phyloP scores from a whole-genome alignment of 2,797 vertebrate genomes.

The Melanitta fusca region DNA sequence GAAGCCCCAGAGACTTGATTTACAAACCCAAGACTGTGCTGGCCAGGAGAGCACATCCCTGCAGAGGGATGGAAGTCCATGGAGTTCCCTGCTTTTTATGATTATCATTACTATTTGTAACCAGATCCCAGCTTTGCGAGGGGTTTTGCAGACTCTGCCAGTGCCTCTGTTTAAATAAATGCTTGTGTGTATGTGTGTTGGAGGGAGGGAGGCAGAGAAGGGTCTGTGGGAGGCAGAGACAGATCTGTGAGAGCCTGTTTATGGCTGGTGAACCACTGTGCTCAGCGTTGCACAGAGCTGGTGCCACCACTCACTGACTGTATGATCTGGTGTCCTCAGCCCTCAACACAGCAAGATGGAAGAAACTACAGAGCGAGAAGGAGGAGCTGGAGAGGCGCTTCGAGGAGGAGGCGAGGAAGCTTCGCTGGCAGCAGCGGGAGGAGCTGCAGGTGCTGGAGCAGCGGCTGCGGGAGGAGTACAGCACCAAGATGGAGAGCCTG shows the following conservation, averaged over 20 bases:
- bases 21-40: not conserved
- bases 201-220: not conserved
- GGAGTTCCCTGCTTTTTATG: not conserved
- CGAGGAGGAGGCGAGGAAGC: conserved; percentile 84
- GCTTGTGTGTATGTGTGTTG: too few relatives aligned
- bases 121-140: not conserved
- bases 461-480: conserved; percentile 83
- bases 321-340: conserved; percentile 74
- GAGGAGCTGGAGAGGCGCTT: conserved; percentile 88
- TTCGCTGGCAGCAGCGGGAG: conserved; percentile 85
- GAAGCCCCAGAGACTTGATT: not conserved
- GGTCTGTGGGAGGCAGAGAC: rapidly evolving
- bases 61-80: not conserved
- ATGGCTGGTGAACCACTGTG: not conserved
- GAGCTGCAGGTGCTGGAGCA: conserved; percentile 88
- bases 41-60: not conserved
- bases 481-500: conserved; percentile 77
- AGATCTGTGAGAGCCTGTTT: rapidly evolving
- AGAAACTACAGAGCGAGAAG: conserved; percentile 92
- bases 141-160: not conserved
- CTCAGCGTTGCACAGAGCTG: not conserved
- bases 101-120: not conserved
- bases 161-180: not conserved
- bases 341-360: conserved; percentile 86
- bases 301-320: not conserved